Conservation (phyloP, 2,797 vertebrate genomes). For the Oreochromis mossambicus region DNA sequence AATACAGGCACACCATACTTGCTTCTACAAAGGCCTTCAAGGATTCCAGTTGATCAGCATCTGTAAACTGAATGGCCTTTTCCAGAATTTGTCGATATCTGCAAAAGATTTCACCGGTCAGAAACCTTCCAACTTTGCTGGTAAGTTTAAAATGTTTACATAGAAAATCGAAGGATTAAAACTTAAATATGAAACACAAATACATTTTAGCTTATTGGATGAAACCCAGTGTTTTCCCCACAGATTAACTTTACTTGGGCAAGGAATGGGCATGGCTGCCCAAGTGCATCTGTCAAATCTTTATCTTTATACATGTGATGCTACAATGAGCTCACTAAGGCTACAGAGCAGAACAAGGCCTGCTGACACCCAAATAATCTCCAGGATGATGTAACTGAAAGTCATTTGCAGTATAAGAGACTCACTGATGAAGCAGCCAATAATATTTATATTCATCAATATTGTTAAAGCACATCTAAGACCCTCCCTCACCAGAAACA, state of each 20-base stretch:
- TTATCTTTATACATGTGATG: neutral
- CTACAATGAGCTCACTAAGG: neutral
- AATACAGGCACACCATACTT: conserved; percentile 79
- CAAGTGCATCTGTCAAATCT: neutral
- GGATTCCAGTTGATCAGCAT: conserved; percentile 91
- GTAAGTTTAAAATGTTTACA: neutral
- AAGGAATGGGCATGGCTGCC: neutral
- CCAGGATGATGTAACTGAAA: neutral
- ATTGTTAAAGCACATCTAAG: neutral
- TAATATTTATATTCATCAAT: neutral
- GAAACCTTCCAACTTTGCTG: neutral
- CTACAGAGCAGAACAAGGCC: neutral
- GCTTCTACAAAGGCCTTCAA: conserved; percentile 99
- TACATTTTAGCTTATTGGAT: neutral
- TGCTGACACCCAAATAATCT: neutral
- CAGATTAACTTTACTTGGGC: neutral
- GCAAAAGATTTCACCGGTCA: conserved; percentile 11
- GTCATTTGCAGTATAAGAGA: neutral
- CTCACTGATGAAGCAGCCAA: neutral
- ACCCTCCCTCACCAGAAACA: neutral
- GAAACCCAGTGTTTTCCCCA: neutral
- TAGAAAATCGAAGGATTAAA: neutral
- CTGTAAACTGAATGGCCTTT: conserved; percentile 90
- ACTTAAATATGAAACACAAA: neutral
- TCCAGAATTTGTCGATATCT: conserved; percentile 97